phyloP scores from a whole-genome alignment of 1,140 invertebrate genomes.

The Euura saliciscinereae region DNA sequence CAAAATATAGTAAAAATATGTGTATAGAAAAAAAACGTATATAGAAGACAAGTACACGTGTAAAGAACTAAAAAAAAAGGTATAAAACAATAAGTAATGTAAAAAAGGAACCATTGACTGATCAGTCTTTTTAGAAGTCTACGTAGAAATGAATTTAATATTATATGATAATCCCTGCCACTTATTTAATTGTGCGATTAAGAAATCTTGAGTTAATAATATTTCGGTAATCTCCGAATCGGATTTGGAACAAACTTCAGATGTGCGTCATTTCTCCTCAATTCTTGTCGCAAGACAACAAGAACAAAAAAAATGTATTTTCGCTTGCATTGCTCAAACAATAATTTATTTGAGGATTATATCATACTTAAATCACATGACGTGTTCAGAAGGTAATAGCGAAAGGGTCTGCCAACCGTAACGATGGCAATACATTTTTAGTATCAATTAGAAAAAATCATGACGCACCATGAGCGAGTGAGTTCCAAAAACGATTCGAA shows the following conservation, averaged over 20 bases:
- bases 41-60: too few relatives aligned
- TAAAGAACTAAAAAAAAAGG: too few relatives aligned
- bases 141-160: too few relatives aligned
- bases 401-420: not conserved
- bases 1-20: too few relatives aligned
- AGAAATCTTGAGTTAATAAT: too few relatives aligned
- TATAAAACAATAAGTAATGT: too few relatives aligned
- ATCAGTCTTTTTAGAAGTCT: too few relatives aligned
- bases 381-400: not conserved
- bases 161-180: too few relatives aligned
- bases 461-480: conserved; percentile 4
- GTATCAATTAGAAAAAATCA: conserved; percentile 15
- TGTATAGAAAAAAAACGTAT: too few relatives aligned
- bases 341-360: conserved; percentile 8
- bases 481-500: conserved; percentile 10
- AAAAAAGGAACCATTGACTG: too few relatives aligned
- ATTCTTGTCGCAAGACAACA: not conserved
- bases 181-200: too few relatives aligned
- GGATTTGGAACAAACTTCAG: not conserved
- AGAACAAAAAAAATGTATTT: conserved; percentile 10
- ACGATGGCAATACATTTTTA: conserved; percentile 10
- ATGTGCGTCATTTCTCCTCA: conserved; percentile 10
- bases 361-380: not conserved
- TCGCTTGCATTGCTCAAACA: conserved; percentile 12
- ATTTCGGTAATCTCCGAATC: not conserved